phyloP scores from a whole-genome alignment of 64 coral and sea anemone species.

The Platygyra sinensis region DNA sequence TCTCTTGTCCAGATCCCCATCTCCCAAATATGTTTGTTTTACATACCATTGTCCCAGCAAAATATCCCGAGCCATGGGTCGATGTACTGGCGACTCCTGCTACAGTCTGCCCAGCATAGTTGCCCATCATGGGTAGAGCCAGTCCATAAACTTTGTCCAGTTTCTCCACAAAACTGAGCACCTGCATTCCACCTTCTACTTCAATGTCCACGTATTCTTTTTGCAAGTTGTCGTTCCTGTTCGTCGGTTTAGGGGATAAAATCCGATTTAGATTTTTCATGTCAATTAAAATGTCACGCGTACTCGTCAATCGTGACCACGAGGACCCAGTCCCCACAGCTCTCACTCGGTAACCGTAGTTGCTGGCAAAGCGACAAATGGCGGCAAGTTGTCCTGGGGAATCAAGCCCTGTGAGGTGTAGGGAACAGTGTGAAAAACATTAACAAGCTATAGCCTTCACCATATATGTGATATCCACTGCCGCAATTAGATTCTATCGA shows the following conservation, averaged over 20 bases:
- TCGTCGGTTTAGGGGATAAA: slow-evolving; percentile 3
- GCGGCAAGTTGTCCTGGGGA: slow-evolving; percentile 32
- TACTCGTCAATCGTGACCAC: slow-evolving; percentile 43
- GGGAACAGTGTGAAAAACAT: neutral
- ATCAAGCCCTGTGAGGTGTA: neutral
- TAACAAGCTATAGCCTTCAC: neutral
- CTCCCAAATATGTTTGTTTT: too few relatives aligned
- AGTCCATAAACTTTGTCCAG: slow-evolving; percentile 42
- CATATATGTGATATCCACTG: too few relatives aligned
- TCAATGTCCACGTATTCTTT: slow-evolving; percentile 68
- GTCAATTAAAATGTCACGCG: slow-evolving; percentile 63
- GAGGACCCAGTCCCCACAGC: slow-evolving; percentile 51
- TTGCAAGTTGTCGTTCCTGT: slow-evolving; percentile 25
- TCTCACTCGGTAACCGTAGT: slow-evolving; percentile 22
- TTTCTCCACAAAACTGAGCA: slow-evolving; percentile 37
- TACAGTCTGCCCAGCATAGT: slow-evolving; percentile 43
- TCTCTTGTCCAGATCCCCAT: neutral
- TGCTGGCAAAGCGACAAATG: slow-evolving; percentile 42
- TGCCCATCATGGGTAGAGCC: slow-evolving; percentile 37
- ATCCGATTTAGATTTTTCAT: slow-evolving; percentile 48
- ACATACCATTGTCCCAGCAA: slow-evolving; percentile 27
- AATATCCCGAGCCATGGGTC: slow-evolving; percentile 40
- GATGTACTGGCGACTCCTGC: slow-evolving; percentile 33
- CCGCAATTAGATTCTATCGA: too few relatives aligned
- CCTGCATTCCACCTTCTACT: slow-evolving; percentile 48